Evolutionary conservation across 2,888 invertebrate genomes (phyloP).

Genomic region (Norana najaformis): DNA sequence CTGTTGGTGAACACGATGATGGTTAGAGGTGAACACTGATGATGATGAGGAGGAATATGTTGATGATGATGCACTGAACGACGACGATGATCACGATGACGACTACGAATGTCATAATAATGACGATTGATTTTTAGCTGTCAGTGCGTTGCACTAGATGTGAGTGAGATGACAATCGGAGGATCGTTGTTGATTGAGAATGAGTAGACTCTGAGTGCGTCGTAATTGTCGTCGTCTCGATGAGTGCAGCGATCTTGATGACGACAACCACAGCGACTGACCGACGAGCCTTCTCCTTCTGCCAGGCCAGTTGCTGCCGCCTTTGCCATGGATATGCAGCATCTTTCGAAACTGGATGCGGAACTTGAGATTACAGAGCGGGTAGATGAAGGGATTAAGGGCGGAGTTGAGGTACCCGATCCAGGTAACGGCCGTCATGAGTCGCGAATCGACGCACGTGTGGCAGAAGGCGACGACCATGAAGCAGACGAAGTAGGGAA

Average conservation of each 20-base stretch:
- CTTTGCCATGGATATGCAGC: slow-evolving; percentile 41
- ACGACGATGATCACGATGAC: background rate
- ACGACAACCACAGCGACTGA: background rate
- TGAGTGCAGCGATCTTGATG: background rate
- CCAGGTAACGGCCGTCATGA: slow-evolving; percentile 65
- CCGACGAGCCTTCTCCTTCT: background rate
- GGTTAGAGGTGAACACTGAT: too few relatives aligned
- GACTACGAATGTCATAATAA: background rate
- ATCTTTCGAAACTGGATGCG: slow-evolving; percentile 61
- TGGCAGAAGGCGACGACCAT: slow-evolving; percentile 66
- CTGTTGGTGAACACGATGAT: background rate
- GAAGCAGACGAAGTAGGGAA: slow-evolving; percentile 69
- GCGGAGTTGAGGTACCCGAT: slow-evolving; percentile 66
- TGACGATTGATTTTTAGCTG: background rate
- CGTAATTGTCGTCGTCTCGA: background rate
- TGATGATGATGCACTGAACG: too few relatives aligned
- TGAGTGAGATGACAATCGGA: background rate
- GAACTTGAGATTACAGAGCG: slow-evolving; percentile 65
- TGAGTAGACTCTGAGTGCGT: background rate
- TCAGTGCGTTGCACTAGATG: slow-evolving; percentile 7
- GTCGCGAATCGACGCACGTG: slow-evolving; percentile 61
- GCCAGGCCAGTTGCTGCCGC: background rate
- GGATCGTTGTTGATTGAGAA: background rate
- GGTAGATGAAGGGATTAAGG: slow-evolving; percentile 66
- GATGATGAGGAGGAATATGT: too few relatives aligned